Conservation (phyloP, 2,797 vertebrate genomes). For the Poeciliopsis presidionis region DNA sequence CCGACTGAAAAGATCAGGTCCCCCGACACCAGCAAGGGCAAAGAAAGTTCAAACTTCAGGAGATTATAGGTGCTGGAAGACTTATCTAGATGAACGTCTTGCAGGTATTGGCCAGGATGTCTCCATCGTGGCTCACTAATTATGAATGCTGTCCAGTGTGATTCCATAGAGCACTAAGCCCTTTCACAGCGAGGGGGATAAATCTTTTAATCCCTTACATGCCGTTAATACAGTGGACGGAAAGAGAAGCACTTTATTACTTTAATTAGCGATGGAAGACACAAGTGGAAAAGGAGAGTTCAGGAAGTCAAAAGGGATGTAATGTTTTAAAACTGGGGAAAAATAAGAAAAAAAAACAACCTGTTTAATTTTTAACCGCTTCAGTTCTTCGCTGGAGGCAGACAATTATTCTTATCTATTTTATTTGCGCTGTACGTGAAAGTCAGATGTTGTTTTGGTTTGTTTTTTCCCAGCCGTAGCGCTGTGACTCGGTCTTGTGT, state of each 20-base stretch:
- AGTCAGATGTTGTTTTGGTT: slow-evolving; percentile 39
- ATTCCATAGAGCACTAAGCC: slow-evolving; percentile 77
- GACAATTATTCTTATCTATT: slow-evolving; percentile 23
- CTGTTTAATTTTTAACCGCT: slow-evolving; percentile 5
- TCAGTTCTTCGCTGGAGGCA: slow-evolving; percentile 28
- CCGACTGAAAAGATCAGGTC: slow-evolving; percentile 48
- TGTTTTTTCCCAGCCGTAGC: too few species aligned
- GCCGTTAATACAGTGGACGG: slow-evolving; percentile 69
- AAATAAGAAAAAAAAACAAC: not conserved
- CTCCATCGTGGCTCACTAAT: slow-evolving; percentile 68
- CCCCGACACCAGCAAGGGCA: slow-evolving; percentile 63
- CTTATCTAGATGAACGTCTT: slow-evolving; percentile 52
- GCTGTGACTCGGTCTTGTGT: too few species aligned
- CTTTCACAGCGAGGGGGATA: slow-evolving; percentile 65
- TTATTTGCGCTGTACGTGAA: slow-evolving; percentile 15
- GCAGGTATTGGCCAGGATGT: slow-evolving; percentile 63
- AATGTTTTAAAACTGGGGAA: not conserved
- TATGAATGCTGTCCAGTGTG: slow-evolving; percentile 71
- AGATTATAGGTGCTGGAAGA: slow-evolving; percentile 60
- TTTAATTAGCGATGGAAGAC: slow-evolving; percentile 60
- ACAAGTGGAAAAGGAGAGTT: slow-evolving; percentile 14
- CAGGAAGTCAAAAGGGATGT: not conserved
- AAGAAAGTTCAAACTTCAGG: slow-evolving; percentile 71
- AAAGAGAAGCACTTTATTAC: slow-evolving; percentile 39
- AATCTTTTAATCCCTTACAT: slow-evolving; percentile 80